Base-by-base conservation (phyloP, 2,797 vertebrate genomes). In the Aeoliscus strigatus region DNA sequence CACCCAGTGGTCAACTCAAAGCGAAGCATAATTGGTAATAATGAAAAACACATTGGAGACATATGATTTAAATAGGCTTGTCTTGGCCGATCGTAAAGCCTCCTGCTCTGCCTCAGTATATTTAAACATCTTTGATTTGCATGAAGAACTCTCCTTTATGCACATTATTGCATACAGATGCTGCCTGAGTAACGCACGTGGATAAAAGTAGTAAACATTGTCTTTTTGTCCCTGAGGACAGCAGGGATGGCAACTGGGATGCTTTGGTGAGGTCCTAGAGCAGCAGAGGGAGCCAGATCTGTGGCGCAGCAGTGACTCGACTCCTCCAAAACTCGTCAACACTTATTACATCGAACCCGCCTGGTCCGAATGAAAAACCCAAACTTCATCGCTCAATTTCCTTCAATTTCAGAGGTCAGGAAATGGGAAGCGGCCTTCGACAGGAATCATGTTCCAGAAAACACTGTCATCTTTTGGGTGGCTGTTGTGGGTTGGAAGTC, bases 271-370 rank as follows among this genome's bases (percentile, higher is more conserved):
- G 21, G 41, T 66, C 28, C 27, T 17, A 55, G 38, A 2, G 14
- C 63, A 66, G 61, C 49, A 73, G 69, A 68, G 62, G 66, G 73
- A 70, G 74, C 69, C 75, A 77, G 57, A 76, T 56, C 48, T 73
- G 73, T 29, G 53, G 62, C 44, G 60, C 60, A 52, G 60, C 49
- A 43, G 10, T 15, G 31, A 45, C 26, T 29, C 7, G 4, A 47
- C 27, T 37, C 58, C 34, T 60, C 41, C 26, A 52, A 26, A 54
- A 14, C 16, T 49, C 36, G 31, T 10, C 36, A 52, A 43, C 34
- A 27, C 24, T 33, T 21, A 36, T 46, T 24, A 5, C 21, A 21
- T 28, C 33, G 36, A 35, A 49, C 27, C 30, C 33, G 43, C 13
- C 15, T 25, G 29, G 14, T 13, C 21, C 34, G 56, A 48, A 64